phyloP scores from a whole-genome alignment of 2,888 invertebrate genomes.

The Tiliacea citrago region DNA sequence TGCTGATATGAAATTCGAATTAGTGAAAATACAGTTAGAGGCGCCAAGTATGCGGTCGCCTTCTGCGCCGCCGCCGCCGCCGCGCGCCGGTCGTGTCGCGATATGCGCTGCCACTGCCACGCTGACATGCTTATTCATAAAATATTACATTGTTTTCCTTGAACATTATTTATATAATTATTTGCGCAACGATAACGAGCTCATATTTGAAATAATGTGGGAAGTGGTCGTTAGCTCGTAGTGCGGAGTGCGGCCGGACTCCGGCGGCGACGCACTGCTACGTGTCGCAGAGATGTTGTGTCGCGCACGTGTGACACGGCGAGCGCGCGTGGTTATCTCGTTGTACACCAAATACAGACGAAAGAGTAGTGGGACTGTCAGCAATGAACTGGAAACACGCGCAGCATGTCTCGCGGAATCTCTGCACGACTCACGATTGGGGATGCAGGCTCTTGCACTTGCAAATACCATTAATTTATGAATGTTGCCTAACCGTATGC shows the following conservation, averaged over 20 bases:
- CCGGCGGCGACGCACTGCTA: slow-evolving; percentile 16
- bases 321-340: neutral
- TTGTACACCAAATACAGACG: neutral
- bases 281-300: slow-evolving; percentile 38
- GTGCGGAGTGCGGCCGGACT: neutral
- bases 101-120: slow-evolving; percentile 7
- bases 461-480: neutral
- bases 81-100: neutral
- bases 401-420: neutral
- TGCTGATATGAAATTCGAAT: slow-evolving; percentile 59
- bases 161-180: slow-evolving; percentile 66
- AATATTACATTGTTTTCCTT: slow-evolving; percentile 65
- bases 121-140: slow-evolving; percentile 66
- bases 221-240: slow-evolving; percentile 24
- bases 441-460: neutral
- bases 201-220: slow-evolving; percentile 54
- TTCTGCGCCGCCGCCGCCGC: neutral
- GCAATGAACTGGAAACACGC: neutral
- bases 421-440: neutral
- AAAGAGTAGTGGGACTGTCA: neutral
- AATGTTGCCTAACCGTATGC: neutral
- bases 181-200: slow-evolving; percentile 66
- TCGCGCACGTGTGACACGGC: slow-evolving; percentile 41
- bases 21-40: slow-evolving; percentile 56
- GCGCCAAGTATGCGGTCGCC: slow-evolving; percentile 35